These are phyloP conservation scores for Cryptops parisi DNA, from an alignment of 2,888 invertebrate species.

Conservation along the genomic window DNA sequence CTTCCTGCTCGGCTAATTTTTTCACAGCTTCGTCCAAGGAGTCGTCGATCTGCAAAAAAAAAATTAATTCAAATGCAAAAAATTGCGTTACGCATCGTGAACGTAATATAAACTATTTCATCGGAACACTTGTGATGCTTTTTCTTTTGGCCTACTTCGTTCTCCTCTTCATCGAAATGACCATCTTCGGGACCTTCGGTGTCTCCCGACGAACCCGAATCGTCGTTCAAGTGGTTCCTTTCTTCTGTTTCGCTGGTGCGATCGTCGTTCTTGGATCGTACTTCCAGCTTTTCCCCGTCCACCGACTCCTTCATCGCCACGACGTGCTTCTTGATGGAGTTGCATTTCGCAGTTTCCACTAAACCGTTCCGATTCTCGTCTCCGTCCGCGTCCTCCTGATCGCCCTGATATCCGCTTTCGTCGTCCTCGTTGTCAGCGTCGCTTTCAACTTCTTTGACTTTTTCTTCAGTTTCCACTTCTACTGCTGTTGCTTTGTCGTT, in stretches of 20 bases:
- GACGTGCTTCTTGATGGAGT: not conserved
- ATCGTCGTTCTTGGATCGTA: not conserved
- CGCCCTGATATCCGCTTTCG: conserved; percentile 34
- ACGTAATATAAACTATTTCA: too few relatives aligned
- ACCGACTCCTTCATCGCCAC: not conserved
- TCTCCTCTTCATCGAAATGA: conserved; percentile 2
- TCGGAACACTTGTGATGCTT: not conserved
- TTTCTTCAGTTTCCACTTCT: not conserved
- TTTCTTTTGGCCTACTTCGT: not conserved
- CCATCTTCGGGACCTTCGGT: conserved; percentile 55
- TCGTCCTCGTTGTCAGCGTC: conserved; percentile 30
- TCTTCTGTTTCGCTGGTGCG: conserved; percentile 19
- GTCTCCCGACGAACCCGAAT: conserved; percentile 38
- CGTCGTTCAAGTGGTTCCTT: conserved; percentile 13
- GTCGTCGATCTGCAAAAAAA: conserved; percentile 4
- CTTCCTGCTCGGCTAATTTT: conserved; percentile 13
- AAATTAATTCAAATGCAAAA: not conserved
- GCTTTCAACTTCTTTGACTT: not conserved
- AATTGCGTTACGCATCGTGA: too few relatives aligned
- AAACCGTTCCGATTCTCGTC: not conserved
- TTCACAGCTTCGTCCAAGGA: conserved; percentile 12
- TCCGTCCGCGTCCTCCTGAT: conserved; percentile 46
- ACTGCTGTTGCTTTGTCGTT: not conserved
- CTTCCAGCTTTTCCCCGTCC: not conserved
- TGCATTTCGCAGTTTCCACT: too few relatives aligned